Base-by-base conservation (phyloP, 1,140 invertebrate species). In the Drosophila punjabiensis region DNA sequence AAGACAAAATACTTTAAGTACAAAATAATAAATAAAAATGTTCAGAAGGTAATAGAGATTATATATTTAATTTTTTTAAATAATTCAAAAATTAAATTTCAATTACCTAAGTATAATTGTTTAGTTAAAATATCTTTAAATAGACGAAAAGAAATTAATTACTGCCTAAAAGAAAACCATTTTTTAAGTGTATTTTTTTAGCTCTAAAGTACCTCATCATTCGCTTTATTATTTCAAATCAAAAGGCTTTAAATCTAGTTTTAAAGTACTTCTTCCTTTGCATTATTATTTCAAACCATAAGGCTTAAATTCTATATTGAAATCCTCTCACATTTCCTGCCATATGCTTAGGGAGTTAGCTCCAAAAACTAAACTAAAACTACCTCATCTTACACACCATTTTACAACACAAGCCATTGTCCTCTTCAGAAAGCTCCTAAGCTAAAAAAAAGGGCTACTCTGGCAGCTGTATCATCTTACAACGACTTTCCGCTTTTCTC, bases 391-490 rank as follows among this genome's bases (percentile, higher is more conserved):
- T 69, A 67, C 45, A 58, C 0, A 1, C 35, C 35, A 39, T 28
- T 58, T 39, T 28, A 10, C 55, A 24, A 28, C 6, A 4, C 35
- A 61, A 61, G 39, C 2, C 52, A 56, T 70, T 62, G 68, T 65
- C 61, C 60, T 48, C n/a, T 6, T 16, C 28, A 13, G 8, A 39
- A 56, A 20, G 33, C 41, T 58, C 32, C 32, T 30, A 18, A 37
- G 55, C 48, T 11, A 18, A 16, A 33, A 30, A 33, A 43, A 45
- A 64, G n/a, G 59, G 13, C 39, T 35, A 33, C 16, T 32, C 20
- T 41, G n/a, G n/a, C 13, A n/a, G 45, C 64, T 56, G 41, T 13
- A 28, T 56, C 68, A 71, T 71, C 65, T 69, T 58, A 14, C 64
- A 24, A 52, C 13, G n/a, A 16, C 35, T 24, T 41, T n/a, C 61